These are phyloP conservation scores for Ctenopoma kingsleyae DNA, from an alignment of 2,797 vertebrate genomes.

Conservation along the genomic window DNA sequence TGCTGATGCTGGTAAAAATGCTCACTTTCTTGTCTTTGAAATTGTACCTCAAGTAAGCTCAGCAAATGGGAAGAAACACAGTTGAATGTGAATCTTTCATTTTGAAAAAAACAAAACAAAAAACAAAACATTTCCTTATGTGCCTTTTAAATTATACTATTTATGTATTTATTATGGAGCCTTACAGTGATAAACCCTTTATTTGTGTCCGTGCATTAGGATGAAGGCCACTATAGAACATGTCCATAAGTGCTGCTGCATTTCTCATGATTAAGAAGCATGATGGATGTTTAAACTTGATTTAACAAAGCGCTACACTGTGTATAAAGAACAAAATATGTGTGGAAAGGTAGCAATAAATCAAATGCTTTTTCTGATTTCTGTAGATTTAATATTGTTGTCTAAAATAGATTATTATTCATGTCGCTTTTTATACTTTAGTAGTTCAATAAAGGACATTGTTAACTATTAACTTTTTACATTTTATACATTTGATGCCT, in stretches of 20 bases:
- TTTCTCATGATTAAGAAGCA: constrained; percentile 54
- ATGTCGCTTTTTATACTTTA: constrained; percentile 94
- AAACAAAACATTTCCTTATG: constrained; percentile 84
- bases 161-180: constrained; percentile 98
- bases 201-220: constrained; percentile 48
- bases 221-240: constrained; percentile 45
- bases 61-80: constrained; percentile 51
- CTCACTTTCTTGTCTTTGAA: constrained; percentile 56
- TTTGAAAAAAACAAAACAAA: constrained; percentile 76
- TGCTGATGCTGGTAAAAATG: constrained; percentile 56
- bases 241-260: constrained; percentile 56
- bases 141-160: constrained; percentile 96
- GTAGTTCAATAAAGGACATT: constrained; percentile 91
- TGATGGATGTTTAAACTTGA: constrained; percentile 82
- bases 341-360: constrained; percentile 78
- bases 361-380: constrained; percentile 88
- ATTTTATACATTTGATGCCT: constrained; percentile 62
- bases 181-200: constrained; percentile 76
- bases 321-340: constrained; percentile 76
- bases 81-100: constrained; percentile 72
- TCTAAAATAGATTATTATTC: constrained; percentile 88
- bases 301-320: constrained; percentile 80
- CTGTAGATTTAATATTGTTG: constrained; percentile 91
- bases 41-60: constrained; percentile 52
- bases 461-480: constrained; percentile 51